These are phyloP conservation scores for Gasterosteus nipponicus DNA, from an alignment of 2,113 vertebrate genomes.

Conservation along the genomic window DNA sequence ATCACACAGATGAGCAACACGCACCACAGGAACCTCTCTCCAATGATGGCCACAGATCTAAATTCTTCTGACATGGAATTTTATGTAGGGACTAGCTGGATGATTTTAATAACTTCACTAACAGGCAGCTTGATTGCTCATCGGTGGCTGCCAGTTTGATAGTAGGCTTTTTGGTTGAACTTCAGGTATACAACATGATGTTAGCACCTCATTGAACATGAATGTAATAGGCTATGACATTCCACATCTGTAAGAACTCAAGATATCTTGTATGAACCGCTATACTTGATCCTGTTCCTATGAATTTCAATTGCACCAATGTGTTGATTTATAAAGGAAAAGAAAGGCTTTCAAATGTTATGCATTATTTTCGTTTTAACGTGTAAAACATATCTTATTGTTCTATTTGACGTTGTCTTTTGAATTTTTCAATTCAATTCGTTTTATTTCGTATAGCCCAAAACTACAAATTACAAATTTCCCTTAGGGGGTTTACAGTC, in stretches of 20 bases:
- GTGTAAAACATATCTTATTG: not conserved
- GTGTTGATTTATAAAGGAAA: not conserved
- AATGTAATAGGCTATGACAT: constrained; percentile 17
- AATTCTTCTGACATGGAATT: constrained; percentile 46
- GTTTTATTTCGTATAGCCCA: no score
- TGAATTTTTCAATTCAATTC: not conserved
- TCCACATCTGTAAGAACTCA: not conserved
- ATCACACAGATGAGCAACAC: constrained; percentile 72
- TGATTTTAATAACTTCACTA: constrained; percentile 35
- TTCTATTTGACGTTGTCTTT: not conserved
- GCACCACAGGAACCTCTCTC: constrained; percentile 46
- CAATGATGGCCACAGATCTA: constrained; percentile 52
- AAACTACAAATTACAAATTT: no score
- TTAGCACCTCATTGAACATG: constrained; percentile 22
- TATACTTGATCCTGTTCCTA: constrained; percentile 30
- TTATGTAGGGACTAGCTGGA: constrained; percentile 2
- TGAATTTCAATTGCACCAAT: constrained; percentile 22
- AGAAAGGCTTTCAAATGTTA: constrained; percentile 5
- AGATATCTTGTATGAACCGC: not conserved
- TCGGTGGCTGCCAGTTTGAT: constrained; percentile 5
- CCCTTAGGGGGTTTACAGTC: no score
- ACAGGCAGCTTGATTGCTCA: constrained; percentile 18
- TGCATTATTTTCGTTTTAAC: not conserved
- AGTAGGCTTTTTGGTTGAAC: not conserved
- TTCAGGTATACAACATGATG: not conserved